Base-by-base conservation (phyloP, 2,888 invertebrate genomes). In the Nemoura dubitans region DNA sequence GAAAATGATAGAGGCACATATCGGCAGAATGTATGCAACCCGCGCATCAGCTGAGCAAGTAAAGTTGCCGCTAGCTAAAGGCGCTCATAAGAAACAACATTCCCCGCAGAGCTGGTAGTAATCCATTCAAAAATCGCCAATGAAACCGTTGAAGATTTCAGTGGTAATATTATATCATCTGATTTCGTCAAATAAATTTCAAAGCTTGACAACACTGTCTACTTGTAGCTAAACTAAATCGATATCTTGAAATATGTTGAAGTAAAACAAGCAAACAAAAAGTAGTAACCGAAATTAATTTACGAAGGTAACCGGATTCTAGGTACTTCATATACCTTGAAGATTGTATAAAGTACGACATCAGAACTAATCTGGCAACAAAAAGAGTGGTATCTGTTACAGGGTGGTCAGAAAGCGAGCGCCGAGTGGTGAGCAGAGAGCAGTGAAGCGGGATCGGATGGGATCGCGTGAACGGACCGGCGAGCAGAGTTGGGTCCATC, bases 331-430 rank as follows among this genome's bases (percentile, higher is more conserved):
- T 59, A 59, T 59, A 59, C 10, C 59, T 21, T 10, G 21, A 1
- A 59, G 36, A 36, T 21, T 7, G 16, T 59, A 10, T 21, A 21
- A 59, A 21, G 59, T 2, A 36, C 3, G 36, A 21, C 14, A 59
- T 59, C 3, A 21, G 59, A 59, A 21, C 21, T 21, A 59, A 59
- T 78, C 28, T 27, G 27, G 28, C 26, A 78, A 78, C 6, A 78
- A 78, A 26, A 14, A 26, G 5, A 5, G 78, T 78, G 14, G 59
- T 14, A 21, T 10, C 26, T 27, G 27, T 78, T 27, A 78, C 78
- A 78, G 78, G 78, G 78, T 78, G 78, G 78, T 25, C 78, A 78
- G 26, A 27, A 28, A 28, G 26, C 26, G 16, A 78, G 78, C 26
- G 14, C 27, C 27, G n/a, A n/a, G n/a, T n/a, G n/a, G n/a, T 76